A percentile compares a stretch with the other conserved stretches of the same genome.
phyloP scores from a whole-genome alignment of 2,797 vertebrate species.

The Stomatorhinus walkeri region DNA sequence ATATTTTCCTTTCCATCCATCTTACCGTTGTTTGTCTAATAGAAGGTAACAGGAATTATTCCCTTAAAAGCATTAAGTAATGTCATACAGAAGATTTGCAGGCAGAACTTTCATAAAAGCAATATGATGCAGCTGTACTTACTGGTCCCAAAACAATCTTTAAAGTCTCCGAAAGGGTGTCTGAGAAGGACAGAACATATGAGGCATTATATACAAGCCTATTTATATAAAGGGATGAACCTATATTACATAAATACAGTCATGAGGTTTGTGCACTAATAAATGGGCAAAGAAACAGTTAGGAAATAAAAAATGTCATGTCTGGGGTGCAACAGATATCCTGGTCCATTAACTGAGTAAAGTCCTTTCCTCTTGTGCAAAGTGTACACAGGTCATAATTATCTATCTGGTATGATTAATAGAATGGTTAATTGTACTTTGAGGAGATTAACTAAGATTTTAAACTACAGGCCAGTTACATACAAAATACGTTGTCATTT shows the following conservation, averaged over 20 bases:
- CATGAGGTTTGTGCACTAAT: neutral
- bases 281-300: neutral
- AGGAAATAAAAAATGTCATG: neutral
- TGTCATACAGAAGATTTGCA: neutral
- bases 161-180: neutral
- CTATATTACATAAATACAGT: neutral
- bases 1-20: conserved; percentile 7
- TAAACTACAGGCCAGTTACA: neutral
- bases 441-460: neutral
- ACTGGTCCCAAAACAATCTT: neutral
- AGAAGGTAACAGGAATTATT: neutral
- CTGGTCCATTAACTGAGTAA: neutral
- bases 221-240: conserved; percentile 6
- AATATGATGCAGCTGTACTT: neutral
- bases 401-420: neutral
- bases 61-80: neutral
- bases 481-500: neutral
- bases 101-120: neutral
- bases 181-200: neutral
- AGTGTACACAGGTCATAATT: neutral
- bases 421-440: neutral
- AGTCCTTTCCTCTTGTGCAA: neutral
- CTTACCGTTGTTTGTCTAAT: neutral
- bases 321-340: neutral
- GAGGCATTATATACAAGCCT: neutral